Conservation (phyloP, 2,797 vertebrate genomes). For the Kryptolebias ocellatus region DNA sequence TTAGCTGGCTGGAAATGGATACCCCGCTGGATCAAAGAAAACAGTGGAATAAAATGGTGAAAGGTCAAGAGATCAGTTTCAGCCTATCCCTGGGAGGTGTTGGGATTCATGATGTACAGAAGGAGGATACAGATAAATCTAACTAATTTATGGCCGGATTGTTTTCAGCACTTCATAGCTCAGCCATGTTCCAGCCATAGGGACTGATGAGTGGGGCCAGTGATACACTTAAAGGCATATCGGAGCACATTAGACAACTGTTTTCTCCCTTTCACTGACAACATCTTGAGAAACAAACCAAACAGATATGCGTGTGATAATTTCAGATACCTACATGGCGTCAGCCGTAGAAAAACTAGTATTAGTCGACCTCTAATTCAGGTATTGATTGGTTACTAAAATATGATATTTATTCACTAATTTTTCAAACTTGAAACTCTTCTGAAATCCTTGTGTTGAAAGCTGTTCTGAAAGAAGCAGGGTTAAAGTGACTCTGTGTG, state of each 20-base stretch:
- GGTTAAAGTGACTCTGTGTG: conserved; percentile 48
- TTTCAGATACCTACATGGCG: conserved; percentile 4
- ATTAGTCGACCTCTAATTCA: background rate
- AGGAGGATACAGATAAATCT: conserved; percentile 68
- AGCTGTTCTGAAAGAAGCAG: conserved; percentile 45
- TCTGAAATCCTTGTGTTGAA: conserved; percentile 34
- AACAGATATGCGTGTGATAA: conserved; percentile 16
- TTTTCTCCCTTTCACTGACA: conserved; percentile 29
- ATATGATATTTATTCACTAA: conserved; percentile 52
- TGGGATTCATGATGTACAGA: conserved; percentile 50
- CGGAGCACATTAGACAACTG: conserved; percentile 60
- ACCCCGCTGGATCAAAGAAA: conserved; percentile 72
- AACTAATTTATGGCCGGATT: conserved; percentile 64
- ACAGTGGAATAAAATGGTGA: conserved; percentile 72
- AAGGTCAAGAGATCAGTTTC: conserved; percentile 77
- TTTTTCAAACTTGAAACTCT: conserved; percentile 29
- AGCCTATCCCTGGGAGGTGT: conserved; percentile 57
- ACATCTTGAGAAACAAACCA: conserved; percentile 36
- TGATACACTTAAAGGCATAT: conserved; percentile 48
- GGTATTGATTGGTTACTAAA: conserved; percentile 4
- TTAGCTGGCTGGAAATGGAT: conserved; percentile 64
- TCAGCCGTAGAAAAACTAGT: too few relatives aligned
- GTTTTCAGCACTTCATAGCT: conserved; percentile 71
- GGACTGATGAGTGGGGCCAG: conserved; percentile 50
- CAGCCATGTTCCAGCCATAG: conserved; percentile 47